A percentile compares a stretch with the other conserved stretches of the same genome.
Conservation (phyloP, 1,140 invertebrate genomes). For the Latrodectus geometricus region DNA sequence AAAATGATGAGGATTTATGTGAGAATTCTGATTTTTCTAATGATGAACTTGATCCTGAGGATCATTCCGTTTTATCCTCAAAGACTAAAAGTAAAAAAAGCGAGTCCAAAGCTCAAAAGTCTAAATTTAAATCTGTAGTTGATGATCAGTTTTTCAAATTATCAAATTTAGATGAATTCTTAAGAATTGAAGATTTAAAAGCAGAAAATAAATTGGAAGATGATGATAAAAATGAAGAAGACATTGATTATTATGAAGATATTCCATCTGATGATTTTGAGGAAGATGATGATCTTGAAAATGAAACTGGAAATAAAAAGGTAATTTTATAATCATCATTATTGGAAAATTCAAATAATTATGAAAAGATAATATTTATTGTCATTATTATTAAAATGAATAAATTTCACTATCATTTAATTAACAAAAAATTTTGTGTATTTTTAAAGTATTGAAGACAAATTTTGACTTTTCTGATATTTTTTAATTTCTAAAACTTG, state of each 20-base stretch:
- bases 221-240: slow-evolving; percentile 63
- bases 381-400: too few relatives aligned
- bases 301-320: slow-evolving; percentile 66
- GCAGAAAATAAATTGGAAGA: slow-evolving; percentile 69
- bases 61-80: slow-evolving; percentile 46
- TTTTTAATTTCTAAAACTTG: too few relatives aligned
- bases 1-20: not conserved
- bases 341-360: slow-evolving; percentile 23
- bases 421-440: too few relatives aligned
- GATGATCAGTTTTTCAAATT: slow-evolving; percentile 95
- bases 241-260: slow-evolving; percentile 65
- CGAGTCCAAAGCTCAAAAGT: not conserved
- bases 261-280: slow-evolving; percentile 66
- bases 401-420: too few relatives aligned
- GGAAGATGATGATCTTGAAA: slow-evolving; percentile 65
- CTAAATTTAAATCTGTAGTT: slow-evolving; percentile 75
- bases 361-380: too few relatives aligned
- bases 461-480: too few relatives aligned
- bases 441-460: too few relatives aligned
- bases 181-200: slow-evolving; percentile 82
- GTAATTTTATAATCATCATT: too few relatives aligned
- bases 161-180: slow-evolving; percentile 85
- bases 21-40: not conserved
- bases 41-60: not conserved
- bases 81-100: not conserved